phyloP scores from a whole-genome alignment of 2,113 vertebrate species.

The Origma solitaria region DNA sequence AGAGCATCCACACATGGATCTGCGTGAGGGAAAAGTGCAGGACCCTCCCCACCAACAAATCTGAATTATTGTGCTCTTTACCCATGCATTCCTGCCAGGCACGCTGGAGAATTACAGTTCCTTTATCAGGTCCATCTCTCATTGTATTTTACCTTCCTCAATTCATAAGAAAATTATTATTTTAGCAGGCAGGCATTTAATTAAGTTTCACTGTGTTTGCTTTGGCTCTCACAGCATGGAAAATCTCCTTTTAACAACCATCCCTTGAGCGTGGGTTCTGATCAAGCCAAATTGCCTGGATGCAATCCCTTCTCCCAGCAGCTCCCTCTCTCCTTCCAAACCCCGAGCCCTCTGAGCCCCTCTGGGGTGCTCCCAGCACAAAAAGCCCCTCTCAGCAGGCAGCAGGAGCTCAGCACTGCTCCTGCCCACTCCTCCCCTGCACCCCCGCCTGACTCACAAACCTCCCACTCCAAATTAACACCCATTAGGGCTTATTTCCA shows the following conservation, averaged over 20 bases:
- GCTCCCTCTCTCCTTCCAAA: background rate
- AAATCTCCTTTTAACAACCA: slow-evolving; percentile 13
- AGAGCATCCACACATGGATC: background rate
- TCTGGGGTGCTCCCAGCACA: background rate
- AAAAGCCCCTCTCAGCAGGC: background rate
- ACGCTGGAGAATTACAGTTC: background rate
- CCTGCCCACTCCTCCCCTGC: background rate
- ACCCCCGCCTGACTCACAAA: slow-evolving; percentile 14
- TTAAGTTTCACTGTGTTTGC: slow-evolving; percentile 31
- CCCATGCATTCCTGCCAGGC: background rate
- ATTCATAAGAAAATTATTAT: slow-evolving; percentile 22
- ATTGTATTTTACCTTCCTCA: background rate
- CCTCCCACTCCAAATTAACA: background rate
- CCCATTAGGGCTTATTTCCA: slow-evolving; percentile 34
- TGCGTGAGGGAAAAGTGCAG: background rate
- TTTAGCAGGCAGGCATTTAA: slow-evolving; percentile 52
- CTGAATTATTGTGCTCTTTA: background rate
- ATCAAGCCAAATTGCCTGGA: background rate
- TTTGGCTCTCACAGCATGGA: slow-evolving; percentile 47
- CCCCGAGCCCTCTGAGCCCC: background rate
- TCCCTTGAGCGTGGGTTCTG: background rate
- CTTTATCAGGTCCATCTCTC: background rate
- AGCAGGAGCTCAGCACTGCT: background rate
- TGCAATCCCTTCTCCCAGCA: background rate
- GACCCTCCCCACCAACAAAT: background rate